A percentile compares a stretch with the other conserved stretches of the same genome.
Evolutionary conservation across 1,140 invertebrate genomes (phyloP).

Genomic region (Apis cerana): DNA sequence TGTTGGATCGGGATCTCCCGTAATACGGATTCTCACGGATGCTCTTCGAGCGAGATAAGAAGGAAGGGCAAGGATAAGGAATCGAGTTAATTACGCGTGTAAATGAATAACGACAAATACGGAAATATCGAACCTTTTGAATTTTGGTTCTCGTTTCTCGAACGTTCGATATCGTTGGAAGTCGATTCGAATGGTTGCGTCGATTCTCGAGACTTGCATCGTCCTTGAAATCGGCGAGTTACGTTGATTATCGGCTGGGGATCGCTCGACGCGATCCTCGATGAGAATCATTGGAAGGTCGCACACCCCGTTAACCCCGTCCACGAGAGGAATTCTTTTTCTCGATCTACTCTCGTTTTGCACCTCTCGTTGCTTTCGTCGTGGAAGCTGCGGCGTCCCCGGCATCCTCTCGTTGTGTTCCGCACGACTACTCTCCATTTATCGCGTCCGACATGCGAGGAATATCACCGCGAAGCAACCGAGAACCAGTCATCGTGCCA

Average conservation of each 20-base stretch:
- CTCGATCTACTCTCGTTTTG: not conserved
- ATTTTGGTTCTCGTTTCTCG: slow-evolving; percentile 36
- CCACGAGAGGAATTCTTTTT: not conserved
- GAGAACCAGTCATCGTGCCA: slow-evolving; percentile 62
- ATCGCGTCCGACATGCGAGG: slow-evolving; percentile 55
- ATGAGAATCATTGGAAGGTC: slow-evolving; percentile 21
- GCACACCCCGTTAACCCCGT: not conserved
- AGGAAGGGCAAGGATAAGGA: not conserved
- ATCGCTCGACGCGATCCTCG: not conserved
- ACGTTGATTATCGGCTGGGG: too few relatives aligned
- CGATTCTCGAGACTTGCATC: not conserved
- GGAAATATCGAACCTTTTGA: slow-evolving; percentile 48
- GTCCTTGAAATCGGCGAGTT: slow-evolving; percentile 32
- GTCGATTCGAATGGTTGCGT: too few relatives aligned
- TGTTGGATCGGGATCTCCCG: not conserved
- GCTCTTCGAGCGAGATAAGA: not conserved
- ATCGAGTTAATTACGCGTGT: slow-evolving; percentile 57
- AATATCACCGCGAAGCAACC: slow-evolving; percentile 60
- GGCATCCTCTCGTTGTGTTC: slow-evolving; percentile 34
- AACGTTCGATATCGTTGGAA: slow-evolving; percentile 62
- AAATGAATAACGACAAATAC: slow-evolving; percentile 55
- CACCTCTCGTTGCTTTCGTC: slow-evolving; percentile 2
- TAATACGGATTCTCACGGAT: slow-evolving; percentile 58
- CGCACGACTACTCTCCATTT: slow-evolving; percentile 56
- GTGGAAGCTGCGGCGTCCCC: slow-evolving; percentile 27